Conservation (phyloP, 2,888 invertebrate species). For the Limnephilus lunatus region DNA sequence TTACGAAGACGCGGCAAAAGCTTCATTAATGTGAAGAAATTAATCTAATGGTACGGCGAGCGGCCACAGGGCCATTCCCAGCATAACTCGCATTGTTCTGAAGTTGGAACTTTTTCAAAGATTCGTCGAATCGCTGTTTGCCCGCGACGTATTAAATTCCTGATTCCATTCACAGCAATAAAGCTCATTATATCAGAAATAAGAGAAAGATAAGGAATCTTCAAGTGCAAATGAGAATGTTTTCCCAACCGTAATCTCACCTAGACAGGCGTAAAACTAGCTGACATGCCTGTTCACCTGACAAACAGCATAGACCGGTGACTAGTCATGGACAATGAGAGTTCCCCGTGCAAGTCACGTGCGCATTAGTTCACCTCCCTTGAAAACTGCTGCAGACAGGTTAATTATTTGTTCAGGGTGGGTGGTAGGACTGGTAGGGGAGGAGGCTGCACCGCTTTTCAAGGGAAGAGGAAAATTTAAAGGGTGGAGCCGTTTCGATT, state of each 20-base stretch:
- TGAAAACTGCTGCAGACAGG: conserved; percentile 59
- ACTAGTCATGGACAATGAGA: conserved; percentile 45
- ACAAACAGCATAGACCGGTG: conserved; percentile 17
- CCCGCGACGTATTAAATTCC: neutral
- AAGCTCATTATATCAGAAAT: neutral
- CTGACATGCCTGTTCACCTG: conserved; percentile 36
- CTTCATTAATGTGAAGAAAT: neutral
- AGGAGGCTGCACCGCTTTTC: neutral
- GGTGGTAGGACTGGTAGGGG: neutral
- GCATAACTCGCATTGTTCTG: neutral
- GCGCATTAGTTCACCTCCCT: conserved; percentile 37
- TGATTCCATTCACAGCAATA: neutral
- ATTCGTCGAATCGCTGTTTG: neutral
- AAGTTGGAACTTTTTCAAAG: neutral
- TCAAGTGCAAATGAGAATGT: conserved; percentile 30
- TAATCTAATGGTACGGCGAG: neutral
- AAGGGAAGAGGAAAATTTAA: conserved; percentile 17
- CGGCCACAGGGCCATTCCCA: neutral
- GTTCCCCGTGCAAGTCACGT: conserved; percentile 39
- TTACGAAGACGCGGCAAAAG: neutral
- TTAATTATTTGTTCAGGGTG: conserved; percentile 61
- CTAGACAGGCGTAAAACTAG: conserved; percentile 17
- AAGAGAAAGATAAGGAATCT: neutral
- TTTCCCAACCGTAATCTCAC: conserved; percentile 27
- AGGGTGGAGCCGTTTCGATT: conserved; percentile 24